Evolutionary conservation across 2,888 invertebrate genomes (phyloP).

Genomic region (Pemphredon lugubris): DNA sequence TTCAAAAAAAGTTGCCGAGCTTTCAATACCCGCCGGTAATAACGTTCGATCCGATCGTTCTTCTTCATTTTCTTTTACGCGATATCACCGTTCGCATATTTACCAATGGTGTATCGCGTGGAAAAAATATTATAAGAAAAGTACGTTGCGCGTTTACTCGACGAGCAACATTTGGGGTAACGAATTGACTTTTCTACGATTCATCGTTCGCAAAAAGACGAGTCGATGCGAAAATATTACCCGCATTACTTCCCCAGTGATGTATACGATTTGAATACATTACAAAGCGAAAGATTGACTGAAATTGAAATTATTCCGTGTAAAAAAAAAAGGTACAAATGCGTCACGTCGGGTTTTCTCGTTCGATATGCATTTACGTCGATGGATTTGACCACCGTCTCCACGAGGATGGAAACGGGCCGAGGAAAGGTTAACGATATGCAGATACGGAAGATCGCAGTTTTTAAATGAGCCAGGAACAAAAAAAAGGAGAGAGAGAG

Average conservation of each 20-base stretch:
- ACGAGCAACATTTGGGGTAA: not conserved
- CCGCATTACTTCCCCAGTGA: not conserved
- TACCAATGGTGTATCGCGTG: too few species aligned
- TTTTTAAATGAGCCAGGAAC: constrained; percentile 71
- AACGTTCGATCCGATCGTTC: too few species aligned
- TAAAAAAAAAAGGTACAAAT: constrained; percentile 2
- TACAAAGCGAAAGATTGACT: constrained; percentile 19
- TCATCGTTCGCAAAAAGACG: constrained; percentile 12
- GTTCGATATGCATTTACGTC: constrained; percentile 41
- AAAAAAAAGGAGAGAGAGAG: constrained; percentile 51
- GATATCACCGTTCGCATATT: too few species aligned
- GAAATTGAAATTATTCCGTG: constrained; percentile 32
- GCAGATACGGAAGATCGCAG: constrained; percentile 72
- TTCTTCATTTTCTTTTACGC: too few species aligned
- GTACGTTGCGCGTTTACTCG: constrained; percentile 37
- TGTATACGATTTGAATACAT: constrained; percentile 44
- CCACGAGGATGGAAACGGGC: constrained; percentile 32
- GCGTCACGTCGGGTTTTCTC: constrained; percentile 14
- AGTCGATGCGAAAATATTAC: constrained; percentile 22
- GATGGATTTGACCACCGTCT: constrained; percentile 31
- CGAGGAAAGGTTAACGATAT: constrained; percentile 75
- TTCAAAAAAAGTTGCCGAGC: too few species aligned
- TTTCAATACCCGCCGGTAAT: too few species aligned
- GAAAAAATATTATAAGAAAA: constrained; percentile 15
- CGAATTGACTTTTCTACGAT: not conserved